Evolutionary conservation across 2,113 vertebrate species (phyloP), one percentile per base, ranked within the genome.

Genomic region (Calonectris borealis): DNA sequence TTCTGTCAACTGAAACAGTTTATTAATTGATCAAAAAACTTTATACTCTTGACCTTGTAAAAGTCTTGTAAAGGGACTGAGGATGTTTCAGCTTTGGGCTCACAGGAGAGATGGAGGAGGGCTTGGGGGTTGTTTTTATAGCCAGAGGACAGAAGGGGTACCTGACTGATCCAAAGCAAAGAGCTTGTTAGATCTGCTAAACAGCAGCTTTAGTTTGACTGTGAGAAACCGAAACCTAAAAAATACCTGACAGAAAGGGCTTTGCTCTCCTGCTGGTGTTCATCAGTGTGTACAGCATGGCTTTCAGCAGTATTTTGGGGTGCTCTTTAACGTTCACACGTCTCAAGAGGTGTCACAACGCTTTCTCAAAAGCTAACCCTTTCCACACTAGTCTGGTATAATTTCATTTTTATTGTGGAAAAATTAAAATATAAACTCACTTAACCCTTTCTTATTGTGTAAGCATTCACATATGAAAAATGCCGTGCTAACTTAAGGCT

Each of bases 291-390:
- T 42, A 24, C 24, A 58, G 32, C 34, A 11, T 2, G 12, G 49
- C 11, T 75, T 65, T 55, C 26, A 18, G 42, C 21, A 25, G 31
- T 16, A 16, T 62, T 81, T 81, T 70, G 61, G 40, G 34, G 4
- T 46, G 36, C 9, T 44, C 27, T 58, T 69, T 40, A 62, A 31
- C 0, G 2, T n/a, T 69, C 44, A 44, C n/a, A 21, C 5, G 2
- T 31, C 58, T 86, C 29, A 44, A 61, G 60, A 52, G 0, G 0
- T 15, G 9, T 36, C 31, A 88, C 29, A 69, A 57, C 0, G 1
- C 24, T 24, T 27, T 65, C 46, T 49, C 46, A 49, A 52, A 61
- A 65, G 29, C 13, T 13, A 42, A 42, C 9, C 22, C 22, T 48
- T 48, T 32, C 46, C 48, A 62, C 7, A 8, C 2, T 25, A 29